Conservation (phyloP, 2,797 vertebrate genomes). For the Myripristis murdjan region DNA sequence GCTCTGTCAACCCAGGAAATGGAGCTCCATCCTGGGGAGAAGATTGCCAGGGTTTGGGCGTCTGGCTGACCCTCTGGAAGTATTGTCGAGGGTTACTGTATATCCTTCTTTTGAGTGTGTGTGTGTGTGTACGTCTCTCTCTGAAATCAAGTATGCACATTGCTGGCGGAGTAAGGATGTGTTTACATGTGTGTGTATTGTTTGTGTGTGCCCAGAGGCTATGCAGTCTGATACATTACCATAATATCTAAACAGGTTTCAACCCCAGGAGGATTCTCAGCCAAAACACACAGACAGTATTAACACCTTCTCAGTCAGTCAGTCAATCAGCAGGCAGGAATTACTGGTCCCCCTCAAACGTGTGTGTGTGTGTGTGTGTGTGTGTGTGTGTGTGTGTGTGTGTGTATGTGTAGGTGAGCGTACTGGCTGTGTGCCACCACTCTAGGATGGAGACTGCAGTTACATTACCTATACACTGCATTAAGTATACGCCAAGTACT, state of each 20-base stretch:
- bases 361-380: too few relatives aligned
- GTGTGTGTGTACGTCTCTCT: conserved; percentile 47
- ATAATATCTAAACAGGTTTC: conserved; percentile 68
- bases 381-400: too few relatives aligned
- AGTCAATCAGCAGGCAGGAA: conserved; percentile 11
- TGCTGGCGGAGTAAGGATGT: conserved; percentile 24
- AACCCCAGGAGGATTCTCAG: conserved; percentile 62
- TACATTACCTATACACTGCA: conserved; percentile 21
- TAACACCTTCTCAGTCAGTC: conserved; percentile 47
- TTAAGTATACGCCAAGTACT: too few relatives aligned
- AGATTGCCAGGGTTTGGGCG: conserved; percentile 4
- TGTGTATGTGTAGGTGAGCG: too few relatives aligned
- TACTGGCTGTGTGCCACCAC: conserved; percentile 14
- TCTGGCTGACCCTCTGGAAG: conserved; percentile 39
- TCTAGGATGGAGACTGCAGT: neutral
- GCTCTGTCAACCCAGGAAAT: conserved; percentile 21
- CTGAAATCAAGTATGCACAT: conserved; percentile 22
- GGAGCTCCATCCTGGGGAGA: conserved; percentile 36
- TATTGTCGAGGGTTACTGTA: conserved; percentile 48
- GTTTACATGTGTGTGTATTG: conserved; percentile 18
- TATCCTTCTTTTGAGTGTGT: neutral
- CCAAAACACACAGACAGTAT: conserved; percentile 55
- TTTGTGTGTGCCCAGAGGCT: conserved; percentile 53
- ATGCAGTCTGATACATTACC: conserved; percentile 66
- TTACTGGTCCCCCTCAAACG: too few relatives aligned